These are phyloP conservation scores for Ochropacha duplaris DNA, from an alignment of 2,888 invertebrate genomes.

Conservation along the genomic window DNA sequence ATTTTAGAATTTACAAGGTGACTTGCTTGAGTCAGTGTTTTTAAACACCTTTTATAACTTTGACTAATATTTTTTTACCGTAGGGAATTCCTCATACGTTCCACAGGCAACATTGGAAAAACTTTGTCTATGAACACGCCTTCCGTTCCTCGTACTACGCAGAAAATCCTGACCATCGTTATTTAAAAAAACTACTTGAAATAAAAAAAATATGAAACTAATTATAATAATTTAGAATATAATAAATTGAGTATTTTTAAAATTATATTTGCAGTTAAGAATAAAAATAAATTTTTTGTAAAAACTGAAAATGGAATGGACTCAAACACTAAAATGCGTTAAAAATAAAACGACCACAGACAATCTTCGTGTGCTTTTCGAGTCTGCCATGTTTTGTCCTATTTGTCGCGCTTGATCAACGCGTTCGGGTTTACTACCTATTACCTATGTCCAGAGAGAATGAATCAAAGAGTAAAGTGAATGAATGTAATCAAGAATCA, in stretches of 20 bases:
- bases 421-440: slow-evolving; percentile 76
- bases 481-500: too few relatives aligned
- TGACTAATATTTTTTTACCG: too few relatives aligned
- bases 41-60: too few relatives aligned
- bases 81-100: too few relatives aligned
- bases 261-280: too few relatives aligned
- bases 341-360: slow-evolving; percentile 74
- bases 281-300: not conserved
- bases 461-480: too few relatives aligned
- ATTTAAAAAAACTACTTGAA: not conserved
- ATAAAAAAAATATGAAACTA: not conserved
- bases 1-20: too few relatives aligned
- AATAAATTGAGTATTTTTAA: too few relatives aligned
- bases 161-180: slow-evolving; percentile 4
- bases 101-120: not conserved
- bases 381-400: slow-evolving; percentile 83
- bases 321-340: slow-evolving; percentile 37
- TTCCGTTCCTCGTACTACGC: slow-evolving; percentile 34
- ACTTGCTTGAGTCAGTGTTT: too few relatives aligned
- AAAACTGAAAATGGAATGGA: slow-evolving; percentile 31
- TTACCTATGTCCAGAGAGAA: too few relatives aligned
- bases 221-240: too few relatives aligned
- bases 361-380: slow-evolving; percentile 73
- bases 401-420: slow-evolving; percentile 82
- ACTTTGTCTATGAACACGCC: slow-evolving; percentile 18